phyloP scores from a whole-genome alignment of 2,888 invertebrate species.

The Dasysyrphus albostriatus region DNA sequence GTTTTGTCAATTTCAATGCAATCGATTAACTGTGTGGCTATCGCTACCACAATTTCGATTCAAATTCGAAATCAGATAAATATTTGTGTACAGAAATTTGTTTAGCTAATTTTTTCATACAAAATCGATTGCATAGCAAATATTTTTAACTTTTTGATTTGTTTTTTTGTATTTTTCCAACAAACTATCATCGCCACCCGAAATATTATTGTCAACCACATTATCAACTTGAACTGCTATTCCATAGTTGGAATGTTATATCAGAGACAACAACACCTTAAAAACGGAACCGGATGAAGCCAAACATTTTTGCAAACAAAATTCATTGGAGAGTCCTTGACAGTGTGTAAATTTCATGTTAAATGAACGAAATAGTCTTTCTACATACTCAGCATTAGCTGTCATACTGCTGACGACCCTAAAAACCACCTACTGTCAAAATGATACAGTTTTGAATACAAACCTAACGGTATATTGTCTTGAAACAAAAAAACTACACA shows the following conservation, averaged over 20 bases:
- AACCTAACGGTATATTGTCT: background rate
- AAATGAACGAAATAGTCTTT: slow-evolving; percentile 56
- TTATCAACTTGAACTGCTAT: background rate
- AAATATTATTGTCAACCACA: background rate
- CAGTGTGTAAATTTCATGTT: slow-evolving; percentile 53
- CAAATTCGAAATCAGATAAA: slow-evolving; percentile 30
- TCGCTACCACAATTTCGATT: slow-evolving; percentile 23
- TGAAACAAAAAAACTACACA: slow-evolving; percentile 9
- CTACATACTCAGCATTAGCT: background rate
- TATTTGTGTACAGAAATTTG: slow-evolving; percentile 38
- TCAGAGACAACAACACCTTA: background rate
- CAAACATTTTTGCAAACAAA: slow-evolving; percentile 12
- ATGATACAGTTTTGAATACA: slow-evolving; percentile 41
- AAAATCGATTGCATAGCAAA: slow-evolving; percentile 28
- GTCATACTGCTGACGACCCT: slow-evolving; percentile 19
- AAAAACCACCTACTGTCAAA: slow-evolving; percentile 26
- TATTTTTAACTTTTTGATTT: slow-evolving; percentile 47
- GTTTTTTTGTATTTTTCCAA: slow-evolving; percentile 3
- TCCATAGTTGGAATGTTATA: background rate
- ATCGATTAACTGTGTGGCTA: slow-evolving; percentile 50
- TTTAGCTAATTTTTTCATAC: slow-evolving; percentile 10
- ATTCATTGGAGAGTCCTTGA: slow-evolving; percentile 45
- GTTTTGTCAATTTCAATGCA: slow-evolving; percentile 57
- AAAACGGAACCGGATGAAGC: slow-evolving; percentile 20
- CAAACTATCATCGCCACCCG: background rate